Conservation (phyloP, 2,113 vertebrate genomes). For the Sander lucioperca region DNA sequence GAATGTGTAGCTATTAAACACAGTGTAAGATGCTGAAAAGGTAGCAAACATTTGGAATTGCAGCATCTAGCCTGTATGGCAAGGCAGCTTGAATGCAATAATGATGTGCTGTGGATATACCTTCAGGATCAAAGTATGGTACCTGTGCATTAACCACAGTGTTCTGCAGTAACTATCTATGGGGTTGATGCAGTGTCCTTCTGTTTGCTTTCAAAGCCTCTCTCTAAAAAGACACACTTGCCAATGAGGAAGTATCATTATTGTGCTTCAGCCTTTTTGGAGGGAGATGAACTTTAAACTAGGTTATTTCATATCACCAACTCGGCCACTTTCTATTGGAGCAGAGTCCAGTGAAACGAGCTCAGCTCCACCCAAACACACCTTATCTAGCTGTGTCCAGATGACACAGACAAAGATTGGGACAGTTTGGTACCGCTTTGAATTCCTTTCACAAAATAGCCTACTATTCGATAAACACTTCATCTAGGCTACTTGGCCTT, state of each 20-base stretch:
- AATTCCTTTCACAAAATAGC: conserved; percentile 24
- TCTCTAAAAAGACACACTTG: conserved; percentile 4
- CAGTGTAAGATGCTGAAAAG: not conserved
- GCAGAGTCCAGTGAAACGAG: conserved; percentile 64
- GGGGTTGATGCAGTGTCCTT: not conserved
- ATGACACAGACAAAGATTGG: conserved; percentile 60
- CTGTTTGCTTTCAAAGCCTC: conserved; percentile 10
- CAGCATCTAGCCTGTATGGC: not conserved
- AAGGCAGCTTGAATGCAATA: not conserved
- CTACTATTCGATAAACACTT: conserved; percentile 13
- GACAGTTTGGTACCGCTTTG: conserved; percentile 19
- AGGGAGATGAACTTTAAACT: conserved; percentile 61
- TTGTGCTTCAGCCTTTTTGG: conserved; percentile 58
- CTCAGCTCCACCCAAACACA: conserved; percentile 58
- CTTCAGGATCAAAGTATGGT: not conserved
- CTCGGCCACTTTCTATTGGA: conserved; percentile 39
- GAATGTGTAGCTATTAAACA: not conserved
- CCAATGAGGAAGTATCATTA: conserved; percentile 60
- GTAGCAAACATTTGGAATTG: not conserved
- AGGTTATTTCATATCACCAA: conserved; percentile 59
- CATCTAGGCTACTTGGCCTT: conserved; percentile 8
- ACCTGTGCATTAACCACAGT: not conserved
- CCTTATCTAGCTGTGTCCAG: conserved; percentile 59
- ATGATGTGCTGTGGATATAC: not conserved
- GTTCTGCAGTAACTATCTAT: not conserved